Percentiles rank a stretch among this genome's conserved stretches.
These are phyloP conservation scores for Dipodomys stephensi DNA, from an alignment of 2,113 vertebrate species.

Conservation along the genomic window DNA sequence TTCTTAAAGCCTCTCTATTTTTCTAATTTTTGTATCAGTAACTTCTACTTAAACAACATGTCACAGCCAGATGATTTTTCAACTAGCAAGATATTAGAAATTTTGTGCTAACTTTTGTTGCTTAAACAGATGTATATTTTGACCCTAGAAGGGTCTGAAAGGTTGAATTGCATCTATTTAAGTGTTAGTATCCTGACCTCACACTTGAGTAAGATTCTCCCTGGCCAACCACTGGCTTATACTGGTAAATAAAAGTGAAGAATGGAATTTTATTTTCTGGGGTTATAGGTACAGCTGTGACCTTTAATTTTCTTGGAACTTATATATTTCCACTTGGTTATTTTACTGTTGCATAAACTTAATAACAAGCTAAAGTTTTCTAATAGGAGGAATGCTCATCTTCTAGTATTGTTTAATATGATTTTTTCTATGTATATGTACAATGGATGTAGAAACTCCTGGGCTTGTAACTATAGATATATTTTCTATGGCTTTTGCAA, in stretches of 20 bases:
- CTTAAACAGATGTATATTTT: background rate
- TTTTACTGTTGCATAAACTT: background rate
- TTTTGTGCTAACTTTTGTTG: background rate
- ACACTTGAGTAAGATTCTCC: background rate
- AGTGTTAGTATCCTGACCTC: rapidly evolving
- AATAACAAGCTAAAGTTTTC: background rate
- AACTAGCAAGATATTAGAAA: background rate
- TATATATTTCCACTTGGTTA: background rate
- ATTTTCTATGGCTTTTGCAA: background rate
- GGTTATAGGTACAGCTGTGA: rapidly evolving
- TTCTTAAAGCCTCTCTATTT: background rate
- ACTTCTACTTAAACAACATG: background rate
- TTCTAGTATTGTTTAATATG: background rate
- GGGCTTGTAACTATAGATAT: background rate
- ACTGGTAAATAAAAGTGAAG: background rate
- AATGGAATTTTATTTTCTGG: background rate
- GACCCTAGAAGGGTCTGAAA: background rate
- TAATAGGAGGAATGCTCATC: background rate
- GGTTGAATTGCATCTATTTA: background rate
- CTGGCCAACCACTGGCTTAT: background rate
- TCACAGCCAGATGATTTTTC: background rate
- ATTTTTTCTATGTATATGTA: background rate
- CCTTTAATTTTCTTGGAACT: background rate
- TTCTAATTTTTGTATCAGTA: background rate
- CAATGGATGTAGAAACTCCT: background rate